Evolutionary conservation across 2,113 vertebrate species (phyloP), one percentile per base, ranked within the genome.

Genomic region (Psilopsiagon aymara): DNA sequence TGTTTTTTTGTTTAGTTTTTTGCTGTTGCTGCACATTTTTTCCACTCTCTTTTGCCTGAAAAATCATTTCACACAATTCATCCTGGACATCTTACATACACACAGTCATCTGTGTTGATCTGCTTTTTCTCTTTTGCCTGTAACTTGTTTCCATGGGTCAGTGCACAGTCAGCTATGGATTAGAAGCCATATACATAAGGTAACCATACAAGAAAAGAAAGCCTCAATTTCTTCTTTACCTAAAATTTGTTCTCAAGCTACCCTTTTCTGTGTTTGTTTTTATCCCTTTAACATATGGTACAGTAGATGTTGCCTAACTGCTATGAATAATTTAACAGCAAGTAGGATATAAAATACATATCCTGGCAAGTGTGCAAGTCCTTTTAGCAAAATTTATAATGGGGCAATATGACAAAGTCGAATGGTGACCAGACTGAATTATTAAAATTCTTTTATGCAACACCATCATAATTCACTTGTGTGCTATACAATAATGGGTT

Each of bases 141-240:
- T 43, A 5, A 13, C 47, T 41, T 11, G 7, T 31, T 47, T 10
- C 55, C 35, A 0, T 0, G 63, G 41, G 52, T 35, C 55, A 7
- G 49, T 6, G n/a, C 47, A 16, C 3, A 1, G 14, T 7, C 17
- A 5, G 80, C 63, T 59, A 43, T 2, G 44, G 35, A 14, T 24
- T 41, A 1, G 43, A 16, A 78, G 33, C 82, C 14, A 3, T n/a
- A 49, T 52, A 28, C 37, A 5, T 2, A 1, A 27, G 23, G 44
- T 7, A 27, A 2, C 16, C 10, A 0, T 1, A 5, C 25, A 6
- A 13, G 62, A 3, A 10, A 43, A 10, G 6, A 49, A 67, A 80
- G 29, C 35, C 39, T 41, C 44, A 1, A 3, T 33, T 55, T 49
- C 67, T 62, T 7, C 53, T 47, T 64, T 16, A 3, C 12, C 6